Percentiles rank a stretch among this genome's conserved stretches.
phyloP scores from a whole-genome alignment of 2,797 vertebrate species.

The Sciurus carolinensis region DNA sequence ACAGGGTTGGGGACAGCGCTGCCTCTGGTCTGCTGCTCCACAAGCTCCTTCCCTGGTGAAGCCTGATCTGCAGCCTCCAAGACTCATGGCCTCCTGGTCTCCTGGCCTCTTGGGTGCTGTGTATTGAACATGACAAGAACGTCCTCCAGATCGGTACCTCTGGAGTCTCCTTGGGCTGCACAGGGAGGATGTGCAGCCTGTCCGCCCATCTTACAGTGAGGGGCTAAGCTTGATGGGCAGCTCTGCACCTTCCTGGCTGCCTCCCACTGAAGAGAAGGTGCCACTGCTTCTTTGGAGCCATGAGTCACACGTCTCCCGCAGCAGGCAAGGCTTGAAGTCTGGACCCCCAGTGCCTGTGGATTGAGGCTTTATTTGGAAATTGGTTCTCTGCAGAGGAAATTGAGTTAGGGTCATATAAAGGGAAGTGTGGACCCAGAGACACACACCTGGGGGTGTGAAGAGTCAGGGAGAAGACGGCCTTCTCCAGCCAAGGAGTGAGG shows the following conservation, averaged over 20 bases:
- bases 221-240: background rate
- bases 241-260: background rate
- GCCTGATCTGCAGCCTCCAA: background rate
- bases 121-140: constrained; percentile 60
- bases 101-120: background rate
- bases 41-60: background rate
- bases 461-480: background rate
- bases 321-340: too few relatives aligned
- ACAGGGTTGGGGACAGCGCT: too few relatives aligned
- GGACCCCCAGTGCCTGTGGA: too few relatives aligned
- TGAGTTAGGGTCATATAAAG: background rate
- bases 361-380: background rate
- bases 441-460: fast-evolving
- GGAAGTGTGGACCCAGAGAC: background rate
- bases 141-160: background rate
- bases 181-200: background rate
- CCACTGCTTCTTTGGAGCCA: background rate
- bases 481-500: background rate
- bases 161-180: background rate
- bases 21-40: constrained; percentile 43
- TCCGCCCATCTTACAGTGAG: background rate
- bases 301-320: too few relatives aligned
- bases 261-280: background rate
- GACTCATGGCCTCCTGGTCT: background rate
- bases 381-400: background rate